Base-by-base conservation (phyloP, 2,888 invertebrate species). In the Sialis fuliginosa region DNA sequence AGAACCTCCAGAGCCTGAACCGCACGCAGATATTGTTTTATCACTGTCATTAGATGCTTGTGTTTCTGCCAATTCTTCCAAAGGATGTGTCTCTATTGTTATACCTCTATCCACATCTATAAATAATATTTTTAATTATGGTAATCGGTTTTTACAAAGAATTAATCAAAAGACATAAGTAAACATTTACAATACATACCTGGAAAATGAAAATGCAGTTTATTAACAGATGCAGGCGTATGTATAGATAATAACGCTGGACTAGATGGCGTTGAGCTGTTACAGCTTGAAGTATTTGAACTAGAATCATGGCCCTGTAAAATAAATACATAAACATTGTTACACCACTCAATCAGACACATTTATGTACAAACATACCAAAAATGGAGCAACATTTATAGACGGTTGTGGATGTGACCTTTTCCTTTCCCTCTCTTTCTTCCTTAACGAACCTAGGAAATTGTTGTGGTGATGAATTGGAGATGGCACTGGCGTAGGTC, bases 181-280 rank as follows among this genome's bases (percentile, higher is more conserved):
- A 1, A 1, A n/a, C 1, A 41, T 10, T 41, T 41, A 13, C 41
- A 41, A 10, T 35, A 50, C 55, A 51, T 62, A 81, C 82, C 83
- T 58, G 85, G 85, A 68, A 85, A 87, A 61, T 81, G 77, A 65
- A 87, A 88, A 65, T 81, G 79, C 55, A 76, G 76, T 55, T 72
- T 58, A 55, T 60, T 59, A 59, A 60, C 49, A 33, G 51, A 60
- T 46, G 63, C 62, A 59, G 70, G 58, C 60, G 63, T 57, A 57
- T 67, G 63, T 63, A 67, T 57, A 60, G 60, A 74, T 58, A 71
- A 69, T 56, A 80, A 70, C 55, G 91, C 92, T 44, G 96, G 95
- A 60, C 91, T 92, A 55, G 93, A 93, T 51, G 95, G 93, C 51
- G 92, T 90, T 48, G 93, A 93, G 63, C 91, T 92, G 68, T 92